phyloP scores from a whole-genome alignment of 2,797 vertebrate species.

The Limosa lapponica region DNA sequence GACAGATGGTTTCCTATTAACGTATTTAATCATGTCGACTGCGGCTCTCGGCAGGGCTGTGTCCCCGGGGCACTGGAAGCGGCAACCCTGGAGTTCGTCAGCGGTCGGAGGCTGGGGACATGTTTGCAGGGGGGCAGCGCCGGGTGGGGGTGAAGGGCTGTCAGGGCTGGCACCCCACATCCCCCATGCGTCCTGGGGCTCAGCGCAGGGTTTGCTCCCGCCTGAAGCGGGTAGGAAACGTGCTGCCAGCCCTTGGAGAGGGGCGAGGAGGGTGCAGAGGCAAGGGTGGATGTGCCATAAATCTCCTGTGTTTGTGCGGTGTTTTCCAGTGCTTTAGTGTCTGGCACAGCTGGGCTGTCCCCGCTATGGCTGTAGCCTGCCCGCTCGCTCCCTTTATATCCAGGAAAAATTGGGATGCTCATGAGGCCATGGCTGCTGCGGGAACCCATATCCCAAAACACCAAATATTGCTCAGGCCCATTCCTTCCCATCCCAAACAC shows the following conservation, averaged over 20 bases:
- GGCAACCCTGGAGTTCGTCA: background rate
- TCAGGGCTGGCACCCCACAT: rapidly evolving
- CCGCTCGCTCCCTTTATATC: background rate
- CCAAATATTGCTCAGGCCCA: rapidly evolving
- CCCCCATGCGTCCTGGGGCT: rapidly evolving
- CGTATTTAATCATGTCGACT: background rate
- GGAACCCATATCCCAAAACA: background rate
- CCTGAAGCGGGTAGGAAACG: rapidly evolving
- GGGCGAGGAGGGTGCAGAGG: background rate
- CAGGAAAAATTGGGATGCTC: background rate
- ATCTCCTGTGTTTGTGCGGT: rapidly evolving
- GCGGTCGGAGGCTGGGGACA: background rate
- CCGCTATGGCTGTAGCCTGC: rapidly evolving
- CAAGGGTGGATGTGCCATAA: background rate
- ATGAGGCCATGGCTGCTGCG: background rate
- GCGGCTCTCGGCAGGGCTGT: background rate
- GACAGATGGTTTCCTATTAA: conserved; percentile 15
- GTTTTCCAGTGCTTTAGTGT: background rate
- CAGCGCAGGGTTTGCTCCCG: background rate
- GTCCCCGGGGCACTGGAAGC: background rate
- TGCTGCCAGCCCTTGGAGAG: background rate
- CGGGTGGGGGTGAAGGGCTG: background rate
- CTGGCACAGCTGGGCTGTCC: background rate
- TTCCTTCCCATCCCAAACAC: background rate
- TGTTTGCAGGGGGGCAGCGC: background rate